phyloP scores from a whole-genome alignment of 2,888 invertebrate species.

The Eupithecia subfuscata region DNA sequence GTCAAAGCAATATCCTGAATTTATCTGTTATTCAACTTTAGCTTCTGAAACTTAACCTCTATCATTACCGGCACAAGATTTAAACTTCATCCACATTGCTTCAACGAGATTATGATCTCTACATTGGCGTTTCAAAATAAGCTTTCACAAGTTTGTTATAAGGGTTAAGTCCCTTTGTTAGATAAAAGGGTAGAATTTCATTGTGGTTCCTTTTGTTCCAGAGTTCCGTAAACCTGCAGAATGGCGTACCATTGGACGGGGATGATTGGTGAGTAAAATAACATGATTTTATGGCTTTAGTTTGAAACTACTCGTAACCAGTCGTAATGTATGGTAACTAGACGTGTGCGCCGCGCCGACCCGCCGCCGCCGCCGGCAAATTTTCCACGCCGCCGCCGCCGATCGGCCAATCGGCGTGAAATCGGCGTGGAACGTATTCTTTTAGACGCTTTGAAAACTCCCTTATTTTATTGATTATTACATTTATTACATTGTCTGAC shows the following conservation, averaged over 20 bases:
- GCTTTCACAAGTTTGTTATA: neutral
- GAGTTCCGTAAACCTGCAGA: slow-evolving; percentile 50
- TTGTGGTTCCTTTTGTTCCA: slow-evolving; percentile 55
- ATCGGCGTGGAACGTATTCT: too few relatives aligned
- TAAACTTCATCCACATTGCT: neutral
- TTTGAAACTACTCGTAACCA: neutral
- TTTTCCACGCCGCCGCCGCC: too few relatives aligned
- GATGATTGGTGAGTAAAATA: slow-evolving; percentile 61
- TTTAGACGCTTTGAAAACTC: too few relatives aligned
- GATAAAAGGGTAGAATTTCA: slow-evolving; percentile 16
- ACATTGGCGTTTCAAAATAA: neutral
- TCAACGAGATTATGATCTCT: neutral
- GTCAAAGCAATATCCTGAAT: neutral
- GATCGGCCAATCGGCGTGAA: too few relatives aligned
- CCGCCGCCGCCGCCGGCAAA: too few relatives aligned
- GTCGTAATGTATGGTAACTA: too few relatives aligned
- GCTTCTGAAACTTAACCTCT: neutral
- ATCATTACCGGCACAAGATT: neutral
- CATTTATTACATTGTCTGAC: too few relatives aligned
- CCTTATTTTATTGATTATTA: too few relatives aligned
- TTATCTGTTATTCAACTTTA: neutral
- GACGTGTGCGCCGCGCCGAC: too few relatives aligned
- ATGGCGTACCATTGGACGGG: slow-evolving; percentile 65
- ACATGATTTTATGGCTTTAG: neutral
- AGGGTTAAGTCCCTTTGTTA: neutral